Percentiles rank a stretch among this genome's conserved stretches.
Conservation (phyloP, 2,888 invertebrate genomes). For the Lasius platythorax region DNA sequence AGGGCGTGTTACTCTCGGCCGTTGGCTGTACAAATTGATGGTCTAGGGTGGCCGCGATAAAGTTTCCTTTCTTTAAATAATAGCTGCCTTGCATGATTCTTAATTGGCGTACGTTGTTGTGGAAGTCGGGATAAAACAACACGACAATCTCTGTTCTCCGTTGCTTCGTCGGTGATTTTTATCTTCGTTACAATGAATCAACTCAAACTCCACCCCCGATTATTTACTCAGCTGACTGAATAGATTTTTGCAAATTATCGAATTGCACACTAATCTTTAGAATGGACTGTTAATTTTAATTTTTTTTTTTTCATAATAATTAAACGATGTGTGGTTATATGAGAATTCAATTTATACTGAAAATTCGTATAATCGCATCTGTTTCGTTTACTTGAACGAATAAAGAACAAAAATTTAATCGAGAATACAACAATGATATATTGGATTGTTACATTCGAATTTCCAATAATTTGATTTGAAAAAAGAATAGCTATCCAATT, state of each 20-base stretch:
- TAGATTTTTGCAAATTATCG: neutral
- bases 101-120: conserved; percentile 11
- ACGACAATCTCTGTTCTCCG: neutral
- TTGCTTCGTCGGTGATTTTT: conserved; percentile 20
- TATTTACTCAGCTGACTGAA: neutral
- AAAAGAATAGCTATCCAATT: neutral
- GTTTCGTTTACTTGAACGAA: neutral
- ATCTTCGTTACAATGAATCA: conserved; percentile 10
- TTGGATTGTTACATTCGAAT: neutral
- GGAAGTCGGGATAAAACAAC: neutral
- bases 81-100: conserved; percentile 13
- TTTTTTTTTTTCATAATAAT: no score
- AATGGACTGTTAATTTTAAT: neutral
- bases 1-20: conserved; percentile 46
- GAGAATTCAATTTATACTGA: no score
- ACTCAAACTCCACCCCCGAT: neutral
- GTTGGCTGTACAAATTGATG: conserved; percentile 62
- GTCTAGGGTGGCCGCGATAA: conserved; percentile 37
- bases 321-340: no score
- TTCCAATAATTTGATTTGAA: conserved; percentile 11
- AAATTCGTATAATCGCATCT: neutral
- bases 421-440: conserved; percentile 17
- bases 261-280: neutral
- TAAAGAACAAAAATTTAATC: conserved; percentile 26
- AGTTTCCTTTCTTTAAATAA: conserved; percentile 42